Conservation (phyloP, 1,140 invertebrate species). For the Penaeus chinensis region DNA sequence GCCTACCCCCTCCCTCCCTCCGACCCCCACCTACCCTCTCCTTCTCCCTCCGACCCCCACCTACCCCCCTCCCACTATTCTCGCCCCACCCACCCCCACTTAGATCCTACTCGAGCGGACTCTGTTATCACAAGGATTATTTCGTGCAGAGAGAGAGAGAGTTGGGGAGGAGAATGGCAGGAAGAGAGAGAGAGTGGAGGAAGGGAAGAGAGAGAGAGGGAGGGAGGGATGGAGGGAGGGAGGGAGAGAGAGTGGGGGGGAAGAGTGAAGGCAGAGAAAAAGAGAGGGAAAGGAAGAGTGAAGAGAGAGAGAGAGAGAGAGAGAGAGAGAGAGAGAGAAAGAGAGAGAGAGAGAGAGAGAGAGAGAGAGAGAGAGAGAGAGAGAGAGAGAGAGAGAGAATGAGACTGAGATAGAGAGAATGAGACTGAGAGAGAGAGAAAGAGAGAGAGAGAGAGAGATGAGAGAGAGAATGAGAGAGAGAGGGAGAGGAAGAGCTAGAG, state of each 20-base stretch:
- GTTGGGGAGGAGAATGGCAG: neutral
- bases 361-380: too few relatives aligned
- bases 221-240: neutral
- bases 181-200: neutral
- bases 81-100: too few relatives aligned
- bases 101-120: too few relatives aligned
- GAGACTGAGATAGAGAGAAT: slow-evolving; percentile 10
- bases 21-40: too few relatives aligned
- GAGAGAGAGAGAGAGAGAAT: neutral
- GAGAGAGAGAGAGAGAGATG: slow-evolving; percentile 20
- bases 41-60: too few relatives aligned
- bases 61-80: too few relatives aligned
- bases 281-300: neutral
- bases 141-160: neutral
- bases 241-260: neutral
- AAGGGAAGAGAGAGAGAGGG: neutral
- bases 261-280: slow-evolving; percentile 17
- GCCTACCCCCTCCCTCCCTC: too few relatives aligned
- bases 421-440: neutral
- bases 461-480: slow-evolving; percentile 12
- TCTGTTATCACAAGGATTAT: too few relatives aligned
- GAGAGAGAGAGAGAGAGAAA: slow-evolving; percentile 37
- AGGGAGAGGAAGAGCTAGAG: slow-evolving; percentile 29
- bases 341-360: slow-evolving; percentile 34
- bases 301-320: slow-evolving; percentile 17